These are phyloP conservation scores for Leptatherina wallacei DNA, from an alignment of 2,797 vertebrate species.

Conservation along the genomic window DNA sequence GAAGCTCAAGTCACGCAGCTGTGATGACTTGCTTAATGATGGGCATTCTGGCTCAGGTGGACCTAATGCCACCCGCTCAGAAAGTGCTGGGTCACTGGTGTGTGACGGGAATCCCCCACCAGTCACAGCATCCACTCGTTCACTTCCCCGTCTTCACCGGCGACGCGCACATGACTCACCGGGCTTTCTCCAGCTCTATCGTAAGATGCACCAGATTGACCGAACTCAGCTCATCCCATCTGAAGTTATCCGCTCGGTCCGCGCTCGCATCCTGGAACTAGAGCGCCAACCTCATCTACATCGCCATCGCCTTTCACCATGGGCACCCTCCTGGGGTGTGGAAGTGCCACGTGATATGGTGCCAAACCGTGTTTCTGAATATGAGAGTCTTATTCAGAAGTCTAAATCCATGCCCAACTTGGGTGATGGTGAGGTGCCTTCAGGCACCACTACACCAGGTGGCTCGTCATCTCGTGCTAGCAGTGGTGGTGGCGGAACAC, in stretches of 20 bases:
- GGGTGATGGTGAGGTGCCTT: constrained; percentile 88
- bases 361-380: constrained; percentile 93
- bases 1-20: constrained; percentile 95
- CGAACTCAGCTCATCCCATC: constrained; percentile 92
- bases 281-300: constrained; percentile 89
- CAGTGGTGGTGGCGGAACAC: constrained; percentile 73
- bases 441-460: constrained; percentile 86
- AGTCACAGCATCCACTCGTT: constrained; percentile 54
- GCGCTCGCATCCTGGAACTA: constrained; percentile 93
- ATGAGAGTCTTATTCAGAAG: constrained; percentile 95
- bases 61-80: constrained; percentile 84
- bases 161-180: constrained; percentile 88
- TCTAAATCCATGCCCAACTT: constrained; percentile 99
- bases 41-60: constrained; percentile 67
- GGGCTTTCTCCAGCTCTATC: constrained; percentile 96
- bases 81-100: constrained; percentile 91
- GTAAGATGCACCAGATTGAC: constrained; percentile 98
- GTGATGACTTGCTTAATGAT: constrained; percentile 91
- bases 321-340: constrained; percentile 86
- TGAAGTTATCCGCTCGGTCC: constrained; percentile 95
- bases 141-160: constrained; percentile 70
- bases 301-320: constrained; percentile 82
- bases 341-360: constrained; percentile 95
- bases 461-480: constrained; percentile 88
- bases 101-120: constrained; percentile 83